phyloP scores from a whole-genome alignment of 2,888 invertebrate species.

The Rhorus exstirpatorius region DNA sequence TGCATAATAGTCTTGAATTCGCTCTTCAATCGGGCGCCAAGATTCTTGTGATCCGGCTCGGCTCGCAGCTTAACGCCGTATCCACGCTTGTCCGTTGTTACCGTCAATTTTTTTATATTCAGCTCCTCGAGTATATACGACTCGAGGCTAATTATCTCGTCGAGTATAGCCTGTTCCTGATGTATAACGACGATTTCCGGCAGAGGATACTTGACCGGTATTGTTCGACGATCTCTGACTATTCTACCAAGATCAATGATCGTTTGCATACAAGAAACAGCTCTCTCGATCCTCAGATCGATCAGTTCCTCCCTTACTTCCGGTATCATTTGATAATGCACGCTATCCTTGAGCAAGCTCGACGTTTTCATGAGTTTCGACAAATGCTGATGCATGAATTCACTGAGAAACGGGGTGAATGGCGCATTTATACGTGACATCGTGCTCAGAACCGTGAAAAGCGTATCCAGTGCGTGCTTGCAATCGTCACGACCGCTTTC shows the following conservation, averaged over 20 bases:
- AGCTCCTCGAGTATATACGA: conserved; percentile 96
- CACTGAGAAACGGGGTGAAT: conserved; percentile 98
- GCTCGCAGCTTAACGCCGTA: conserved; percentile 97
- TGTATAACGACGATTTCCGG: conserved; percentile 98
- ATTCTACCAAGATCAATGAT: conserved; percentile 98
- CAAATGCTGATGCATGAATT: conserved; percentile 97
- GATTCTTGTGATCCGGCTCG: conserved; percentile 97
- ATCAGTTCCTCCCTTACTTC: conserved; percentile 91
- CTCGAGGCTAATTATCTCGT: conserved; percentile 92
- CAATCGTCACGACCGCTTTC: conserved; percentile 94
- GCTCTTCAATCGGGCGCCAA: conserved; percentile 95
- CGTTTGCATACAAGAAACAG: conserved; percentile 97
- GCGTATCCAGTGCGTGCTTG: conserved; percentile 93
- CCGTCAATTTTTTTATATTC: conserved; percentile 94
- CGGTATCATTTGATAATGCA: conserved; percentile 97
- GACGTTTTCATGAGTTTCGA: conserved; percentile 89
- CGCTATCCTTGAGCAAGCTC: too few relatives aligned
- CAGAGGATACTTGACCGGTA: conserved; percentile 98
- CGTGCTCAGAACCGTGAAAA: conserved; percentile 95
- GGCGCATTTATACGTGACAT: conserved; percentile 98
- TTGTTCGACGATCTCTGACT: conserved; percentile 96
- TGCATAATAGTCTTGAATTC: conserved; percentile 95
- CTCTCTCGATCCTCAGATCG: conserved; percentile 94
- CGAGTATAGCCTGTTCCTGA: conserved; percentile 92
- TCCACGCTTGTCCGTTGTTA: conserved; percentile 95